Evolutionary conservation across 2,797 vertebrate species (phyloP), one percentile per base, ranked within the genome.

Genomic region (Fistularia tabacaria): DNA sequence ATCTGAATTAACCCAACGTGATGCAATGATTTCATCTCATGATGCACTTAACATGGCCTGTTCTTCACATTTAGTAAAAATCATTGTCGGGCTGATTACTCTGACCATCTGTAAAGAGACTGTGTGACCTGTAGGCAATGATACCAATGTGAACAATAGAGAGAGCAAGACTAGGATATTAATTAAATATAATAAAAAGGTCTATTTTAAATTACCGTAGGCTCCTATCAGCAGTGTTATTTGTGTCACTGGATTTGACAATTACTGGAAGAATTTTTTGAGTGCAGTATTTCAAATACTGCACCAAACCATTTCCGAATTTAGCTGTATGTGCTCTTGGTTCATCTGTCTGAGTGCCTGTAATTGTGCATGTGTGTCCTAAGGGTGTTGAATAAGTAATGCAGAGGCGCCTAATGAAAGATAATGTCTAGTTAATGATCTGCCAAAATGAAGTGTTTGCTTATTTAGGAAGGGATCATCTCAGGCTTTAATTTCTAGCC

Each of bases 381-480:
- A 44, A 54, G 69, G 60, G 76, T 79, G 67, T 80, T 86, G 74
- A 81, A 85, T 87, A 85, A 78, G 73, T 83, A 84, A 87, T 85
- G 73, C 71, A 66, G 80, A 82, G 79, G 75, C 57, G 63, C 74
- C 82, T 90, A 83, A 85, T 87, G 83, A 84, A 87, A 83, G 81
- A 87, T 86, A 86, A 88, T 79, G 84, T 85, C 76, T 77, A 77
- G 83, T 80, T 88, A 88, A 90, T 89, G 85, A 85, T 81, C 84
- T 89, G 83, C 84, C 85, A 88, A 83, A 85, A 87, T 81, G 73
- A 89, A 87, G 84, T 76, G 85, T 85, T 87, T 85, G 81, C 77
- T 86, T 78, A 82, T 77, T 82, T 74, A 83, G 54, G 64, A 72
- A 67, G 67, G 64, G 74, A 84, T 87, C 74, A 82, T 82, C 81